phyloP scores from a whole-genome alignment of 1,140 invertebrate genomes.

The Lordiphosa stackelbergi region DNA sequence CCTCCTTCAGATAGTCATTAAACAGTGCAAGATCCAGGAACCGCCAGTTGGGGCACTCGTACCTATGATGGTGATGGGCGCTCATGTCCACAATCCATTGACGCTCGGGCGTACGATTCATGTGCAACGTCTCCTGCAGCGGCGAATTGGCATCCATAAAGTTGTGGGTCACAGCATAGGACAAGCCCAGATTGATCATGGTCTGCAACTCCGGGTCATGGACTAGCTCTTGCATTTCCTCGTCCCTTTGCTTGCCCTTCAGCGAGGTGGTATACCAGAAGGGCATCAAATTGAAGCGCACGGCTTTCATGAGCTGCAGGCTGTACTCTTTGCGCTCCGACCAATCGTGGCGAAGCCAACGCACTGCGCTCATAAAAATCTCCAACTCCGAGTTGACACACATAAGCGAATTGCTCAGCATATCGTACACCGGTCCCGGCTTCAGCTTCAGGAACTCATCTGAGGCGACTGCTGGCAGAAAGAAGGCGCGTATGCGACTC shows the following conservation, averaged over 20 bases:
- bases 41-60: slow-evolving; percentile 39
- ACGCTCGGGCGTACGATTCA: slow-evolving; percentile 70
- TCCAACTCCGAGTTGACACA: slow-evolving; percentile 80
- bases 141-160: neutral
- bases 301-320: slow-evolving; percentile 81
- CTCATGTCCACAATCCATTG: slow-evolving; percentile 82
- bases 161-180: slow-evolving; percentile 78
- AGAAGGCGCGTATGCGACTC: slow-evolving; percentile 84
- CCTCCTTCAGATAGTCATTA: slow-evolving; percentile 28
- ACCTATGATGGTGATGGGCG: slow-evolving; percentile 39
- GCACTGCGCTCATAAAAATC: slow-evolving; percentile 85
- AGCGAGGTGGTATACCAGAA: slow-evolving; percentile 86
- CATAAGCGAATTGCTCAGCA: slow-evolving; percentile 84
- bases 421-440: slow-evolving; percentile 81
- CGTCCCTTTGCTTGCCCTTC: slow-evolving; percentile 77
- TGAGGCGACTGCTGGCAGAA: slow-evolving; percentile 84
- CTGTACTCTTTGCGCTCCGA: slow-evolving; percentile 79
- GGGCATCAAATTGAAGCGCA: slow-evolving; percentile 85
- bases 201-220: slow-evolving; percentile 82
- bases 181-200: slow-evolving; percentile 83
- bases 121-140: neutral
- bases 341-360: slow-evolving; percentile 86
- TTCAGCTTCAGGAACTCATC: slow-evolving; percentile 83
- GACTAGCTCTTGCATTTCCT: slow-evolving; percentile 81
- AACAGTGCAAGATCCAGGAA: slow-evolving; percentile 33